Evolutionary conservation across 2,113 vertebrate genomes (phyloP), one percentile per base, ranked within the genome.

Genomic region (Euleptes europaea): DNA sequence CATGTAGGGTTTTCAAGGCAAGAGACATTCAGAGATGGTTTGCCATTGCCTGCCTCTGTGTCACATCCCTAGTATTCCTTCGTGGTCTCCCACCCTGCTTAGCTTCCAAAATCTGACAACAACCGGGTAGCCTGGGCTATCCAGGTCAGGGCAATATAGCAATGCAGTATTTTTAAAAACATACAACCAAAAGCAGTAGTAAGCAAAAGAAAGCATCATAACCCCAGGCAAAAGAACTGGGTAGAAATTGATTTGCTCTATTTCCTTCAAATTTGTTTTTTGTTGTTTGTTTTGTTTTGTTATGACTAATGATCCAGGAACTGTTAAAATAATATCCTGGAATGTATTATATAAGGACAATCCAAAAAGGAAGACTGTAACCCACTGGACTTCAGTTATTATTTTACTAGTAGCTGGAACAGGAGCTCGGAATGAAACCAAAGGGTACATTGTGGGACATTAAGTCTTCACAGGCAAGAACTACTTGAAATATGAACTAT

Each of bases 161-260:
- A 0, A 65, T 35, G 67, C 2, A 0, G 33, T 51, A 86, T 88
- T 51, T 51, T 54, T 54, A 88, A 70, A 38, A 86, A 65, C 57
- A 78, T 33, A 75, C 80, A 88, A 57, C 23, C 78, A 65, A 87
- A 91, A 88, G 78, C 40, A 78, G 38, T 87, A 88, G 12, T 23
- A 89, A 90, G 66, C 84, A 75, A 91, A 85, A 51, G 75, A 76
- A 79, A 89, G n/a, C 17, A 35, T 76, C 33, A 38, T 38, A 80
- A 63, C 85, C 88, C n/a, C 21, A 91, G 77, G 66, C 82, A 90
- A 90, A 87, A 90, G 10, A 72, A 86, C 31, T 79, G 63, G 35
- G 78, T 35, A 69, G 49, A 78, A 44, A 70, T 88, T 78, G 89
- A 67, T 78, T 90, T 87, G 54, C 47, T 85, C 10, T 87, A 33